A percentile compares a stretch with the other conserved stretches of the same genome.
Conservation (phyloP, 2,797 vertebrate genomes). For the Manis javanica region DNA sequence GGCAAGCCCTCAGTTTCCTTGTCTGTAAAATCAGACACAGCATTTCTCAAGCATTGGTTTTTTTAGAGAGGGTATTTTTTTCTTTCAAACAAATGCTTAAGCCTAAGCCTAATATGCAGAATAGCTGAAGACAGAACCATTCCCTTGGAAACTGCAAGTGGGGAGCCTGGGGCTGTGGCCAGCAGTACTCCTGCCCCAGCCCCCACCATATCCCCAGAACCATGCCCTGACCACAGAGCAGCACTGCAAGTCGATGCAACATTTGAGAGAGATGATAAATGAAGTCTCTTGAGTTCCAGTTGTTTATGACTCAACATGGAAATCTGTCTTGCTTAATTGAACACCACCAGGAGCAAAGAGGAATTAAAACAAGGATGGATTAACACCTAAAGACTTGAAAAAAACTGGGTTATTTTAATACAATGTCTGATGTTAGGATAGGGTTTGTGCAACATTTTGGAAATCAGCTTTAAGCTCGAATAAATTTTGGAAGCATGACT, state of each 20-base stretch:
- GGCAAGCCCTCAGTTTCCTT: neutral
- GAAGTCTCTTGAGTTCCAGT: neutral
- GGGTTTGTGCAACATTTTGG: neutral
- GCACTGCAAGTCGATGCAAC: neutral
- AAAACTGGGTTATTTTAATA: conserved; percentile 8
- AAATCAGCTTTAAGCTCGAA: neutral
- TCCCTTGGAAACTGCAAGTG: neutral
- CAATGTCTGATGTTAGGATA: neutral
- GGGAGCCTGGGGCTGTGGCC: neutral
- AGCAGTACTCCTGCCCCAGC: neutral
- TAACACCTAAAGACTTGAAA: neutral
- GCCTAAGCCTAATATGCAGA: neutral
- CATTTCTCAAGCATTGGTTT: neutral
- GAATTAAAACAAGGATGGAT: neutral
- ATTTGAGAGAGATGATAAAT: neutral
- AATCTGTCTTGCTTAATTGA: neutral
- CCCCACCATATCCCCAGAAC: too few relatives aligned
- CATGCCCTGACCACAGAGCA: neutral
- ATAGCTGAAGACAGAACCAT: neutral
- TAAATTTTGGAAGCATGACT: neutral
- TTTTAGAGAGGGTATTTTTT: neutral
- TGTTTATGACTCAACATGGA: neutral
- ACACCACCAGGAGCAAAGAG: neutral
- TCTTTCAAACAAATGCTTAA: neutral
- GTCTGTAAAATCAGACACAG: neutral